Conservation (phyloP, 1,140 invertebrate genomes). For the Drosophila asahinai region DNA sequence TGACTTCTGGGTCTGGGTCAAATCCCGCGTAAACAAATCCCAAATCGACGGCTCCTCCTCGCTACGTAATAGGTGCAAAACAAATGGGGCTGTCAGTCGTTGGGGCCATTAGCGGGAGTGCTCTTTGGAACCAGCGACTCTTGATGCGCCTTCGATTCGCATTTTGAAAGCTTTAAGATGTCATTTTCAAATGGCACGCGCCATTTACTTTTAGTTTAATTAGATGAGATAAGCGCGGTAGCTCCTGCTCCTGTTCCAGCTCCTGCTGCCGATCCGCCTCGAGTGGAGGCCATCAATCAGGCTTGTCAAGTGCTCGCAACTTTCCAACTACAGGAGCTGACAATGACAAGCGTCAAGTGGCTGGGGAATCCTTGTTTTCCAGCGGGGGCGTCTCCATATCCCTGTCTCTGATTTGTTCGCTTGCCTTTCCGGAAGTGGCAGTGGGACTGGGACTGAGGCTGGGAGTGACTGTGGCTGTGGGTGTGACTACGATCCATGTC, state of each 20-base stretch:
- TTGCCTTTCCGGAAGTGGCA: constrained; percentile 6
- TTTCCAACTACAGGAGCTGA: constrained; percentile 75
- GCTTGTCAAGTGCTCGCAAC: constrained; percentile 74
- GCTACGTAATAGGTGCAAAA: constrained; percentile 37
- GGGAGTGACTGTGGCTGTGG: constrained; percentile 10
- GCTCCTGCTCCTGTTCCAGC: background rate
- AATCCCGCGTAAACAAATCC: constrained; percentile 68
- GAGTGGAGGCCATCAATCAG: constrained; percentile 67
- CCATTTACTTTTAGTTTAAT: constrained; percentile 75
- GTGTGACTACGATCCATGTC: background rate
- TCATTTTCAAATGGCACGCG: constrained; percentile 43
- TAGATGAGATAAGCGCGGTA: constrained; percentile 57
- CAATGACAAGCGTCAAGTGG: constrained; percentile 76
- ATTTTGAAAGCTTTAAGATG: constrained; percentile 43
- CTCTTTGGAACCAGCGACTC: constrained; percentile 23
- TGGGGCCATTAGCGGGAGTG: constrained; percentile 17
- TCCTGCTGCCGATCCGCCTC: constrained; percentile 24
- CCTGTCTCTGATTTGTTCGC: constrained; percentile 16
- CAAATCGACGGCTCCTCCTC: constrained; percentile 32
- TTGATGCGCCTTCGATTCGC: constrained; percentile 23
- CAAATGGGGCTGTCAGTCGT: constrained; percentile 24
- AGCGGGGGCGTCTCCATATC: constrained; percentile 23
- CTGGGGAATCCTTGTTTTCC: constrained; percentile 43
- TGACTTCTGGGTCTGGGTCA: constrained; percentile 57
- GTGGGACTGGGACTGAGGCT: constrained; percentile 9